Conservation (phyloP, 2,797 vertebrate species). For the Salarias fasciatus region DNA sequence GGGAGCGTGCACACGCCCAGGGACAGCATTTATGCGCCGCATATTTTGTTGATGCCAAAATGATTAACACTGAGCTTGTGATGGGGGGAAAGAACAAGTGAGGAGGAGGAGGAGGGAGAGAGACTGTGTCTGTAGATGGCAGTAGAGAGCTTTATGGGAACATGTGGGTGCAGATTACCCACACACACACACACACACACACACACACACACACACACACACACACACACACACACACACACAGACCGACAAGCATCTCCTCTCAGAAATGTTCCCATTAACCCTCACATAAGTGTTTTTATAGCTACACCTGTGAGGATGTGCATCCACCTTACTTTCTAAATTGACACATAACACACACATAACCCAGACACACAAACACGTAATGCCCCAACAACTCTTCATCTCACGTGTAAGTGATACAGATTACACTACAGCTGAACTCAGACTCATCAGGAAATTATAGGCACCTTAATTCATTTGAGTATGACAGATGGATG, state of each 20-base stretch:
- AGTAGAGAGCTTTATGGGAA: conserved; percentile 77
- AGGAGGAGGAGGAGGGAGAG: conserved; percentile 32
- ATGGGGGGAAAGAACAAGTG: conserved; percentile 31
- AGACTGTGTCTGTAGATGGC: conserved; percentile 78
- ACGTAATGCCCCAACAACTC: background rate
- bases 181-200: conserved; percentile 18
- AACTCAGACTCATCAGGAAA: conserved; percentile 24
- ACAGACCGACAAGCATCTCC: too few relatives aligned
- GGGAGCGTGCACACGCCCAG: conserved; percentile 2
- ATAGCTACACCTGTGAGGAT: conserved; percentile 35
- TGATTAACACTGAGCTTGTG: conserved; percentile 52
- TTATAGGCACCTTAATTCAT: conserved; percentile 38
- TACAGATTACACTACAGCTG: conserved; percentile 19
- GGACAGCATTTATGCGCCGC: conserved; percentile 18
- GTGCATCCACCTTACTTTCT: conserved; percentile 12
- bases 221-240: too few relatives aligned
- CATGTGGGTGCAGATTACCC: conserved; percentile 29
- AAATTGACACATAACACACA: conserved; percentile 34
- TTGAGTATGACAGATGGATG: conserved; percentile 18
- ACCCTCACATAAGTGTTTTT: conserved; percentile 34
- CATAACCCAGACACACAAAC: too few relatives aligned
- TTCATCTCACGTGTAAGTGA: conserved; percentile 8
- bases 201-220: too few relatives aligned
- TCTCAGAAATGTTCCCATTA: conserved; percentile 35
- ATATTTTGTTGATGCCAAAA: conserved; percentile 52